Percentiles rank a stretch among this genome's conserved stretches.
phyloP scores from a whole-genome alignment of 37 sponge, comb jelly and placozoan species.

The Cliona cf. orientalis region DNA sequence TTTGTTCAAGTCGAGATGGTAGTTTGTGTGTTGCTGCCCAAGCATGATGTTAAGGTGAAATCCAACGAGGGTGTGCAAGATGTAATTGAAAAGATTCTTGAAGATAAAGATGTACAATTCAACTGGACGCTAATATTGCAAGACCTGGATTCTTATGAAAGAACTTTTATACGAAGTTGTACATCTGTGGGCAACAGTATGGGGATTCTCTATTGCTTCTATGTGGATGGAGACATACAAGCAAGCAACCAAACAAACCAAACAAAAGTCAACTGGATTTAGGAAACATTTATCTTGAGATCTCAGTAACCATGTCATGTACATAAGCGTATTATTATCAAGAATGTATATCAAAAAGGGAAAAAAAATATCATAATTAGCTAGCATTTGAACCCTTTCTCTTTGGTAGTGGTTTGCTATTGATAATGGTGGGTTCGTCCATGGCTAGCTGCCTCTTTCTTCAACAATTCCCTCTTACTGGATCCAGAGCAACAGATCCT shows the following conservation, averaged over 20 bases:
- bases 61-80: neutral
- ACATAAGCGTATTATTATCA: neutral
- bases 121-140: slow-evolving; percentile 31
- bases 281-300: neutral
- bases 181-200: slow-evolving; percentile 43
- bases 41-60: neutral
- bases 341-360: neutral
- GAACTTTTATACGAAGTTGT: slow-evolving; percentile 26
- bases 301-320: neutral
- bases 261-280: slow-evolving; percentile 4
- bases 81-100: slow-evolving; percentile 11
- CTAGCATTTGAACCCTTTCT: slow-evolving; percentile 5
- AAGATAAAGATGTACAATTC: slow-evolving; percentile 41
- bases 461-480: slow-evolving; percentile 13
- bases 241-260: neutral
- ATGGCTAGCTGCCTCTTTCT: neutral
- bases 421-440: neutral
- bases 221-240: slow-evolving; percentile 42
- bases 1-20: slow-evolving; percentile 28
- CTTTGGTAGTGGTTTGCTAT: slow-evolving; percentile 22
- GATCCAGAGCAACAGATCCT: slow-evolving; percentile 2
- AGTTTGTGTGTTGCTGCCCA: neutral
- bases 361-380: neutral
- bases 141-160: slow-evolving; percentile 9
- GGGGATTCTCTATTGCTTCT: slow-evolving; percentile 46